Conservation (phyloP, 2,113 vertebrate genomes). For the Semicossyphus pulcher region DNA sequence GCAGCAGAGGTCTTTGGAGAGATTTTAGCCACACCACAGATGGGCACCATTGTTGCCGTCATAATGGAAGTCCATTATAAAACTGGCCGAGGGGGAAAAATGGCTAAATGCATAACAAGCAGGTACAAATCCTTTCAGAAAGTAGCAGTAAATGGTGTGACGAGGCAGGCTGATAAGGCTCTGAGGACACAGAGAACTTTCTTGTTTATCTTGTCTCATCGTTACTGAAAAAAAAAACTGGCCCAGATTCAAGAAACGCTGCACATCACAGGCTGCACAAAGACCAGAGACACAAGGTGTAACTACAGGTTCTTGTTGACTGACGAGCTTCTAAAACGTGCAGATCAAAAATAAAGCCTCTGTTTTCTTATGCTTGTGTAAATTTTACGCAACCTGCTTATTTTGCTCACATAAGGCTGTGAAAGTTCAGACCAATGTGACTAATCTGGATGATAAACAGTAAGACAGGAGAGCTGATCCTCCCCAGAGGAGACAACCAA, state of each 20-base stretch:
- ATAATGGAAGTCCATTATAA: conserved; percentile 52
- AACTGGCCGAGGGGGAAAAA: conserved; percentile 29
- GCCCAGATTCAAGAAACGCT: not conserved
- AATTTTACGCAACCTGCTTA: conserved; percentile 26
- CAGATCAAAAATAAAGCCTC: not conserved
- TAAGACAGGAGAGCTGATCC: too few species aligned
- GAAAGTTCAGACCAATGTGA: conserved; percentile 21
- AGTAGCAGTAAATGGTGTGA: conserved; percentile 17
- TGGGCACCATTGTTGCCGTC: conserved; percentile 42
- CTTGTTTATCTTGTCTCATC: conserved; percentile 4
- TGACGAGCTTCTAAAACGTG: not conserved
- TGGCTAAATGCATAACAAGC: conserved; percentile 36
- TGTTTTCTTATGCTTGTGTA: conserved; percentile 11
- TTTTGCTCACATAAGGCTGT: conserved; percentile 20
- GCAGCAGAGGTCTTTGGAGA: conserved; percentile 6
- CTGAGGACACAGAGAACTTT: not conserved
- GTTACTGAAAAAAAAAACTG: conserved; percentile 14
- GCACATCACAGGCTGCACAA: not conserved
- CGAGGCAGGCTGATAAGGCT: not conserved
- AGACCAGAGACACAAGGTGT: conserved; percentile 10
- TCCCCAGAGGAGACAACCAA: too few species aligned
- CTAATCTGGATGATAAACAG: not conserved
- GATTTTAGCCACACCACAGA: conserved; percentile 24
- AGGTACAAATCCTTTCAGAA: conserved; percentile 25
- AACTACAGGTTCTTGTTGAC: conserved; percentile 3